phyloP scores from a whole-genome alignment of 2,797 vertebrate species.

The Pygocentrus nattereri region DNA sequence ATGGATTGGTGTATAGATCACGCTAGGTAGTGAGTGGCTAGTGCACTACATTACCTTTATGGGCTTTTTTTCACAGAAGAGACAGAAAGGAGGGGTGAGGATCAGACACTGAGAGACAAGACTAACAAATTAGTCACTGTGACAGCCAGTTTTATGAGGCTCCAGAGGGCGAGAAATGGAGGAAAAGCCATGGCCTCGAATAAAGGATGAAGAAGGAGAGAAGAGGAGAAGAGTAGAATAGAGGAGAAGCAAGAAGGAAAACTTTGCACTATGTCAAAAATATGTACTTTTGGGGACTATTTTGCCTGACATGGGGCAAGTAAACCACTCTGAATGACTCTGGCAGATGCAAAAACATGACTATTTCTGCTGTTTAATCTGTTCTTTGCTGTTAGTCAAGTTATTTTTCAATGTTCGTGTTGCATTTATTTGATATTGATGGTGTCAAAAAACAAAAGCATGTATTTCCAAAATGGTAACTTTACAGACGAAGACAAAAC shows the following conservation, averaged over 20 bases:
- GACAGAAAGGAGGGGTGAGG: conserved; percentile 61
- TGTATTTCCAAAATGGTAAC: too few relatives aligned
- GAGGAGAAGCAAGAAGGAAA: not conserved
- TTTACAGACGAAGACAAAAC: too few relatives aligned
- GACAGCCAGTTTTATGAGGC: conserved; percentile 81
- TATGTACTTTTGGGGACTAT: too few relatives aligned
- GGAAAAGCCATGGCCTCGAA: conserved; percentile 11
- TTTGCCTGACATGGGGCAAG: too few relatives aligned
- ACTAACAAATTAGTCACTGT: conserved; percentile 83
- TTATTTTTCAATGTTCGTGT: too few relatives aligned
- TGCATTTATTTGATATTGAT: too few relatives aligned
- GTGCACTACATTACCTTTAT: conserved; percentile 79
- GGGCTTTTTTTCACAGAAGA: conserved; percentile 62
- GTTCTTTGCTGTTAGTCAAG: too few relatives aligned
- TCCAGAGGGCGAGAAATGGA: conserved; percentile 50
- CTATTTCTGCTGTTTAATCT: too few relatives aligned
- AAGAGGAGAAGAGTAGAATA: conserved; percentile 30
- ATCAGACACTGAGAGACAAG: conserved; percentile 77
- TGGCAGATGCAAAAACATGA: too few relatives aligned
- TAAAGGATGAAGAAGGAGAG: conserved; percentile 26
- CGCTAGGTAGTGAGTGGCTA: conserved; percentile 66
- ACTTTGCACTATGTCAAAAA: not conserved
- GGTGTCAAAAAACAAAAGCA: too few relatives aligned
- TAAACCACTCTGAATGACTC: too few relatives aligned
- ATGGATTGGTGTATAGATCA: conserved; percentile 77